Evolutionary conservation across 2,113 vertebrate genomes (phyloP).

Genomic region (Ellobius talpinus): DNA sequence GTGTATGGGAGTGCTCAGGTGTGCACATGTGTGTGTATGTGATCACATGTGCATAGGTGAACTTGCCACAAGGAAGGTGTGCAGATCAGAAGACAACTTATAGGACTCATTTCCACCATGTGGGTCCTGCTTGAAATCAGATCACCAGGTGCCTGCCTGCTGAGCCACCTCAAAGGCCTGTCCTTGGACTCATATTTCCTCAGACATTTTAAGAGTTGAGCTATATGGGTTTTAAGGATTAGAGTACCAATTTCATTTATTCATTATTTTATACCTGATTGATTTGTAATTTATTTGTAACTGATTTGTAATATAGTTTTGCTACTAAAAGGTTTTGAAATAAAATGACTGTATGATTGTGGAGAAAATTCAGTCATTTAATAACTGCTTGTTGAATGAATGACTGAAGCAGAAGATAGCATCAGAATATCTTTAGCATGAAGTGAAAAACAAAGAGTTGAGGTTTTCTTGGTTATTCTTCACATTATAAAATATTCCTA

Average conservation of each 20-base stretch:
- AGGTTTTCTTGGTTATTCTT: constrained; percentile 22
- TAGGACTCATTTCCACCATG: background rate
- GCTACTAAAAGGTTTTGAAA: constrained; percentile 41
- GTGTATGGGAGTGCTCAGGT: background rate
- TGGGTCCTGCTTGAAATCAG: background rate
- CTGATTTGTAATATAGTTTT: background rate
- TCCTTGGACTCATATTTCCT: background rate
- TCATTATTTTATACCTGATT: background rate
- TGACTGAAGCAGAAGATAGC: background rate
- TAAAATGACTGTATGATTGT: background rate
- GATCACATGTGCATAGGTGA: background rate
- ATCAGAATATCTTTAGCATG: constrained; percentile 5
- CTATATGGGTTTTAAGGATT: background rate
- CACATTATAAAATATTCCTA: constrained; percentile 34
- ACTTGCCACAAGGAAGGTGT: background rate
- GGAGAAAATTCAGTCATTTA: constrained; percentile 20
- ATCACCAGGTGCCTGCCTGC: background rate
- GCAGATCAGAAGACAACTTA: background rate
- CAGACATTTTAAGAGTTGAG: background rate
- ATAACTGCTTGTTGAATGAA: constrained; percentile 26
- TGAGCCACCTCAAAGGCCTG: background rate
- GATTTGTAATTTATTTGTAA: background rate
- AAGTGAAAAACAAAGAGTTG: constrained; percentile 19
- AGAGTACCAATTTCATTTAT: background rate
- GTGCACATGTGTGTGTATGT: background rate